These are phyloP conservation scores for Aurelia aurita DNA, from an alignment of 30 jellyfish, hydroid and myxozoan species.

Conservation along the genomic window DNA sequence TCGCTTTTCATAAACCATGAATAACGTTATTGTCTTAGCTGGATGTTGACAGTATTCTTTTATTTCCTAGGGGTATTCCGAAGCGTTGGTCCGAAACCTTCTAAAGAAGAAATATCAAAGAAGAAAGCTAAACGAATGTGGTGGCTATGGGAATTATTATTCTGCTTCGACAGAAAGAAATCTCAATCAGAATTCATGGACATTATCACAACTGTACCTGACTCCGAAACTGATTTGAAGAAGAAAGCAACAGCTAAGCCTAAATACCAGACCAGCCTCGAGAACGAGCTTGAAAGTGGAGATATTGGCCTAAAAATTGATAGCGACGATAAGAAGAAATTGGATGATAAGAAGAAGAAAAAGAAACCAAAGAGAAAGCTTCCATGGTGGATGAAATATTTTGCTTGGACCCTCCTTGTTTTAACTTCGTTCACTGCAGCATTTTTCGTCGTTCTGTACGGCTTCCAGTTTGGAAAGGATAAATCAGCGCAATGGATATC, in stretches of 20 bases:
- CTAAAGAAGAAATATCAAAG: constrained; percentile 78
- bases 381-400: constrained; percentile 96
- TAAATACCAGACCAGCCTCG: constrained; percentile 22
- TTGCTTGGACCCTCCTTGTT: constrained; percentile 89
- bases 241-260: constrained; percentile 39
- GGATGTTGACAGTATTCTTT: not conserved
- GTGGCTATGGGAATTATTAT: constrained; percentile 85
- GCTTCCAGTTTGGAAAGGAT: constrained; percentile 93
- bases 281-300: constrained; percentile 48
- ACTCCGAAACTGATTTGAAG: constrained; percentile 62
- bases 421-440: constrained; percentile 93
- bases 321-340: constrained; percentile 47
- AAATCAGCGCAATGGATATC: constrained; percentile 95
- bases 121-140: constrained; percentile 67
- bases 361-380: constrained; percentile 73
- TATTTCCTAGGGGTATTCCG: constrained; percentile 79
- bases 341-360: constrained; percentile 42
- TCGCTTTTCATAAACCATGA: no score
- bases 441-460: constrained; percentile 94
- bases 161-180: constrained; percentile 78
- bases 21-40: no score
- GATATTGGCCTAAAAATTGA: constrained; percentile 87
- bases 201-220: constrained; percentile 76
- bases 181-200: constrained; percentile 78
- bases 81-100: constrained; percentile 90